Evolutionary conservation across 1,140 invertebrate genomes (phyloP), one percentile per base, ranked within the genome.

Genomic region (Drosophila busckii): DNA sequence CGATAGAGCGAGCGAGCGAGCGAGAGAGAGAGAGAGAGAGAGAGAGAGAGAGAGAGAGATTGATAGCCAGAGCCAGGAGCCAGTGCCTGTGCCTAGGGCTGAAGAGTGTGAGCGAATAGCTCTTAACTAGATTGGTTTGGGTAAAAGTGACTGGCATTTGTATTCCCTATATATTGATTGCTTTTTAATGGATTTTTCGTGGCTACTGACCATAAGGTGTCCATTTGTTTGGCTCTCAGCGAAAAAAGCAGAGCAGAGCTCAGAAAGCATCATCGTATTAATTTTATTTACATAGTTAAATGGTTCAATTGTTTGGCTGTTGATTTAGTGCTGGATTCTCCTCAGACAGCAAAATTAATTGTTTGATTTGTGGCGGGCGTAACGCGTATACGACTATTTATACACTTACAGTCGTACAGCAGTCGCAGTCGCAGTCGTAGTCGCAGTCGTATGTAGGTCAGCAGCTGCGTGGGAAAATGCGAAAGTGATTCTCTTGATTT

Each of bases 261-360:
- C n/a, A n/a, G n/a, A n/a, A 23, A 6, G 19, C 16, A 15, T 26
- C 19, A 23, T 54, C 23, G 66, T 64, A 78, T 78, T 78, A 80
- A 80, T 78, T 73, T 65, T 78, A 80, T 78, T 78, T 78, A 78
- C 73, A 80, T 78, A 78, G 73, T 78, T 78, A 78, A 78, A 78
- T 78, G 73, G 73, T 80, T 78, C 63, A 78, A 80, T 80, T 78
- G 68, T 78, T 78, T 78, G 73, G 65, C 71, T 78, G 73, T 78
- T 78, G 73, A 78, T 78, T 78, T 78, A 78, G 54, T 73, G 73
- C 71, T 76, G 67, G 73, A 80, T 80, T 68, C 80, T n/a, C n/a
- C n/a, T 78, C 73, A 65, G 71, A 62, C 73, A 68, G 68, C 60
- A 32, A 78, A 80, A 78, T 80, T 78, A 78, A 78, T 78, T 78